These are phyloP conservation scores for Leucophenga montana DNA, from an alignment of 2,888 invertebrate genomes.

Conservation along the genomic window DNA sequence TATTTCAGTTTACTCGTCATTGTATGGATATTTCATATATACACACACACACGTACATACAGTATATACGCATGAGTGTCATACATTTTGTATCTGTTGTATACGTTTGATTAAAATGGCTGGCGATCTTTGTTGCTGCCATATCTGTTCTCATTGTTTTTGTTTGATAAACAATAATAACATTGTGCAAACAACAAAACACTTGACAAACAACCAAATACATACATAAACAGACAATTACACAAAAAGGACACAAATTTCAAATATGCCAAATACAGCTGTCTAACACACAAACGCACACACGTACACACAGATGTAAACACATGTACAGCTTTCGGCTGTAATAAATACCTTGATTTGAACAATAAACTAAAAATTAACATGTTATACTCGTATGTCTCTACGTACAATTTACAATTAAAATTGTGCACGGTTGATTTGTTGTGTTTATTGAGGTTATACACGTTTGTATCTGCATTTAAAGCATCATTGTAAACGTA, in stretches of 20 bases:
- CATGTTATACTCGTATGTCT: neutral
- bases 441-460: no score
- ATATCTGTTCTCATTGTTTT: constrained; percentile 15
- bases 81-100: no score
- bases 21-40: no score
- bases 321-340: neutral
- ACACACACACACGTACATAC: no score
- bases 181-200: neutral
- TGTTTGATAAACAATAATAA: constrained; percentile 28
- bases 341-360: neutral
- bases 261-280: neutral
- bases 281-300: constrained; percentile 2
- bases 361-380: neutral
- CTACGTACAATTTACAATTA: no score
- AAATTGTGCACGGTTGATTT: no score
- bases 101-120: no score
- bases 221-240: neutral
- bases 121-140: neutral
- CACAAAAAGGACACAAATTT: constrained; percentile 13
- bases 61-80: no score
- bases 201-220: neutral
- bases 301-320: neutral
- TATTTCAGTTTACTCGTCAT: no score
- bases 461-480: neutral
- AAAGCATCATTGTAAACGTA: no score